These are phyloP conservation scores for Stichopus chloronotus DNA, from an alignment of 35 echinoderm and acorn worm species.

Conservation along the genomic window DNA sequence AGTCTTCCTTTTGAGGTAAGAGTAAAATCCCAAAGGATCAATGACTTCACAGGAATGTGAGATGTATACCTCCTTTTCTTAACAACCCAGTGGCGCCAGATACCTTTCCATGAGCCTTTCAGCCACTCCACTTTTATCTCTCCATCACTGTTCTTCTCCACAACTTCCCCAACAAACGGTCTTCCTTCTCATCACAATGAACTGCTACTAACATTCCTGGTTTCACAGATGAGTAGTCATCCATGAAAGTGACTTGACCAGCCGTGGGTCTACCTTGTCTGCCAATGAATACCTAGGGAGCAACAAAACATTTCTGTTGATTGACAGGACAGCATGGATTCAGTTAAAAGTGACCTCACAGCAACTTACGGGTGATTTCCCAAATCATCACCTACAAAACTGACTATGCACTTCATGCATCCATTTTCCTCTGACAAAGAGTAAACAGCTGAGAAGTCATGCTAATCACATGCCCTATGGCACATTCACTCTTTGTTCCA, in stretches of 20 bases:
- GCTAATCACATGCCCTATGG: too few relatives aligned
- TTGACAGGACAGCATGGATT: neutral
- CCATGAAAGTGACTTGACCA: neutral
- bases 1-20: constrained; percentile 36
- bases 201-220: constrained; percentile 10
- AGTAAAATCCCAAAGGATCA: constrained; percentile 40
- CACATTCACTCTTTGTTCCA: too few relatives aligned
- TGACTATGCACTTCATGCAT: too few relatives aligned
- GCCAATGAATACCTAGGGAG: constrained; percentile 3
- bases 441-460: too few relatives aligned
- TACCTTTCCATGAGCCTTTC: constrained; percentile 23
- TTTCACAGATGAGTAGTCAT: constrained; percentile 24
- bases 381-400: too few relatives aligned
- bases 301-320: constrained; percentile 11
- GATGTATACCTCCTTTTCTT: constrained; percentile 17
- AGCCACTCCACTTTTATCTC: neutral
- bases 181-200: constrained; percentile 30
- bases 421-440: too few relatives aligned
- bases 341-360: too few relatives aligned
- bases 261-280: neutral
- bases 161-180: constrained; percentile 4
- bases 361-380: too few relatives aligned
- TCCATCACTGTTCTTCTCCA: neutral
- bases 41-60: constrained; percentile 8
- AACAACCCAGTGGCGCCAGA: constrained; percentile 21